phyloP scores from a whole-genome alignment of 2,113 vertebrate genomes.

The Cavia porcellus region DNA sequence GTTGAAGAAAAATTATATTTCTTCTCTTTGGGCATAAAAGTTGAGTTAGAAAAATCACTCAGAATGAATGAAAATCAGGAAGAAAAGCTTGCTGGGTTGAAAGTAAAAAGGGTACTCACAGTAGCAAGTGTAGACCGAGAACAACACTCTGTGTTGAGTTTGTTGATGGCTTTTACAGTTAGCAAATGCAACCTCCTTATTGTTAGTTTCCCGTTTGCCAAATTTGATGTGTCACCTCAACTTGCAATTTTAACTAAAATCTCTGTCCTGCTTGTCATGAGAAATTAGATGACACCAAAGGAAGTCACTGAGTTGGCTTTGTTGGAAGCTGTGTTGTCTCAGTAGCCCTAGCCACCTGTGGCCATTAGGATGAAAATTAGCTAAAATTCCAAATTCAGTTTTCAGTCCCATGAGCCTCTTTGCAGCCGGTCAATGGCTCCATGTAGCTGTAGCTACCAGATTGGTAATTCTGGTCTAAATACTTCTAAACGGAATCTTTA shows the following conservation, averaged over 20 bases:
- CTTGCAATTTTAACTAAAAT: constrained; percentile 9
- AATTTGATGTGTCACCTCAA: background rate
- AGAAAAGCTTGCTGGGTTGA: background rate
- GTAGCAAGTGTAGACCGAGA: background rate
- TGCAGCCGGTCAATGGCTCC: background rate
- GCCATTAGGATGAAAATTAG: background rate
- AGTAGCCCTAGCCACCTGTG: background rate
- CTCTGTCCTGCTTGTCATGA: background rate
- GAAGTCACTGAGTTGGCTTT: background rate
- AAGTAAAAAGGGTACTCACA: background rate
- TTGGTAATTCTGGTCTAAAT: background rate
- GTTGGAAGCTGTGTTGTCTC: background rate
- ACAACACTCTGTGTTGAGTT: background rate
- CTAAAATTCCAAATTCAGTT: background rate
- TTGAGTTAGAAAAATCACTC: constrained; percentile 45
- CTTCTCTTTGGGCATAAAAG: background rate
- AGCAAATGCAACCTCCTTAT: background rate
- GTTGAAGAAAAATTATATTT: constrained; percentile 24
- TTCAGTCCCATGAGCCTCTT: background rate
- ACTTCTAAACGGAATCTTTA: background rate
- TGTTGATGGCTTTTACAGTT: background rate
- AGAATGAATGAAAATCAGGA: constrained; percentile 21
- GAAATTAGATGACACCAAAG: constrained; percentile 11
- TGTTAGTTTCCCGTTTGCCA: background rate
- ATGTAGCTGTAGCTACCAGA: background rate